phyloP scores from a whole-genome alignment of 1,140 invertebrate genomes.

The Euborellia annulipes region DNA sequence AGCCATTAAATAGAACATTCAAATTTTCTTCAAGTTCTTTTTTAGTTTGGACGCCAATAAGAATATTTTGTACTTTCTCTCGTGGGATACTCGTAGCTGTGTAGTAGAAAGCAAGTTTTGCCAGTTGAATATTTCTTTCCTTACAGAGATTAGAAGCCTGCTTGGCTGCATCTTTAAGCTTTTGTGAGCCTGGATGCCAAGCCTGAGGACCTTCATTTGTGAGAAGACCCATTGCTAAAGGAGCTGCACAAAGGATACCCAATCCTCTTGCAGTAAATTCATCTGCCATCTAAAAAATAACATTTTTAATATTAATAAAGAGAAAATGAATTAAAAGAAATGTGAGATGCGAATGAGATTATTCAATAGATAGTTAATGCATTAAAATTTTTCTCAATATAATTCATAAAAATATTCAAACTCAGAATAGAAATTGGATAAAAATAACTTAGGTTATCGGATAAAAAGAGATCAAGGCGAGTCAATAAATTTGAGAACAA shows the following conservation, averaged over 20 bases:
- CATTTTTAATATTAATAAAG: not conserved
- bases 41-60: constrained; percentile 5
- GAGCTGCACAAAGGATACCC: constrained; percentile 68
- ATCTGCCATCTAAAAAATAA: too few species aligned
- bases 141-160: constrained; percentile 45
- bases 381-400: too few species aligned
- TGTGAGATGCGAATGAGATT: too few species aligned
- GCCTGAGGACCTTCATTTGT: constrained; percentile 52
- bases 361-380: too few species aligned
- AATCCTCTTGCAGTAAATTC: constrained; percentile 34
- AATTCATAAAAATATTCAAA: too few species aligned
- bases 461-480: too few species aligned
- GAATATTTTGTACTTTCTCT: constrained; percentile 21
- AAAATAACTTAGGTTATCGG: too few species aligned
- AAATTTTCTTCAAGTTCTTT: constrained; percentile 3
- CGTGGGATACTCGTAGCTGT: not conserved
- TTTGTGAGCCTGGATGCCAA: constrained; percentile 68
- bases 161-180: constrained; percentile 45
- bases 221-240: constrained; percentile 65
- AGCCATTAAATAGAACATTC: constrained; percentile 5
- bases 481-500: too few species aligned
- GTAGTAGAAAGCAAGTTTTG: not conserved
- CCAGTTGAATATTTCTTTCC: constrained; percentile 24
- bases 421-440: too few species aligned
- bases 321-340: not conserved